These are phyloP conservation scores for Anolis apletophallus DNA, from an alignment of 2,797 vertebrate species.

Conservation along the genomic window DNA sequence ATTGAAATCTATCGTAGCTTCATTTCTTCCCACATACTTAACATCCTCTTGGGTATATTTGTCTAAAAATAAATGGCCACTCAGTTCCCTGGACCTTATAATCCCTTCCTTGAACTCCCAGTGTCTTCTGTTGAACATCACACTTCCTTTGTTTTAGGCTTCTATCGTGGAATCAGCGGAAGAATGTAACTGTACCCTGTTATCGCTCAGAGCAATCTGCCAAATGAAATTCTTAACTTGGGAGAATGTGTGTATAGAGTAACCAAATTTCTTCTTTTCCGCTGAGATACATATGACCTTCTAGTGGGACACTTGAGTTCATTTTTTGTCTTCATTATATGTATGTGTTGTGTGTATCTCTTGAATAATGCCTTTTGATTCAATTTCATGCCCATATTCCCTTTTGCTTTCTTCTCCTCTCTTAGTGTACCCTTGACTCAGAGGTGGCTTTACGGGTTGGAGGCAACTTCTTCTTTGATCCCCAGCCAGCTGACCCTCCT, in stretches of 20 bases:
- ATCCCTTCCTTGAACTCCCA: neutral
- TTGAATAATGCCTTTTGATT: no score
- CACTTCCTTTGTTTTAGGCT: constrained; percentile 23
- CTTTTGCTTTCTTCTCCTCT: constrained; percentile 55
- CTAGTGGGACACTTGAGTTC: neutral
- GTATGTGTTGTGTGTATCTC: neutral
- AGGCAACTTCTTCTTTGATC: constrained; percentile 95
- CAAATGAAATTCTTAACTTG: constrained; percentile 20
- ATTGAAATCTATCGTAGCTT: neutral
- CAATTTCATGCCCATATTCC: constrained; percentile 47
- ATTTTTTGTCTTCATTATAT: neutral
- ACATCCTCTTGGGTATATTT: constrained; percentile 8
- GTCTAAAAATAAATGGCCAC: constrained; percentile 6
- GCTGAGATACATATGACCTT: constrained; percentile 23
- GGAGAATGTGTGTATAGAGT: neutral
- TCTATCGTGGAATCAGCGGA: neutral
- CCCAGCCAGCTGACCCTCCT: constrained; percentile 83
- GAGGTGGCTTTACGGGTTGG: constrained; percentile 90
- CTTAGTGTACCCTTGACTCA: constrained; percentile 86
- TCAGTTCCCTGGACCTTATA: neutral
- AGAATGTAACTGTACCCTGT: neutral
- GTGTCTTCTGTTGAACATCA: neutral
- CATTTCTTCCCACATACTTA: constrained; percentile 33
- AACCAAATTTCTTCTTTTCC: neutral
- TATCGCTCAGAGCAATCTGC: constrained; percentile 13